Conservation (phyloP, 2,888 invertebrate genomes). For the Drosophila ustulata region DNA sequence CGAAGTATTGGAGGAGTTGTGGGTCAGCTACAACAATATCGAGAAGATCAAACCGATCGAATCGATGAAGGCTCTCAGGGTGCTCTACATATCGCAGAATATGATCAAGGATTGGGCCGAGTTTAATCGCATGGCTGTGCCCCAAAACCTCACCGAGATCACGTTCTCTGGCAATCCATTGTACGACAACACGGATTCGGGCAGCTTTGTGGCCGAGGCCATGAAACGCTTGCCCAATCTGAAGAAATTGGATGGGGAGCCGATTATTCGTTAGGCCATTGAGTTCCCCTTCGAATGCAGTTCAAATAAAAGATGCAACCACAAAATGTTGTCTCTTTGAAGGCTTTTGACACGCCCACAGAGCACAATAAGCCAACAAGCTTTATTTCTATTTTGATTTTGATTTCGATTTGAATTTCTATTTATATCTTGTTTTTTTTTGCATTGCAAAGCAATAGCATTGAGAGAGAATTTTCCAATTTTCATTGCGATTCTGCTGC, state of each 20-base stretch:
- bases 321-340: constrained; percentile 13
- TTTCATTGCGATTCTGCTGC: constrained; percentile 75
- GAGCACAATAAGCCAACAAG: constrained; percentile 24
- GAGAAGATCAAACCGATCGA: constrained; percentile 96
- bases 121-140: constrained; percentile 91
- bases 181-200: constrained; percentile 90
- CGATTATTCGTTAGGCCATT: constrained; percentile 59
- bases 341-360: constrained; percentile 16
- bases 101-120: constrained; percentile 95
- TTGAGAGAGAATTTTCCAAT: constrained; percentile 61
- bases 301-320: constrained; percentile 44
- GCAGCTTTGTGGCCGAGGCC: constrained; percentile 90
- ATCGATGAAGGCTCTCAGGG: constrained; percentile 91
- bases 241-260: constrained; percentile 92
- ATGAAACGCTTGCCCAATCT: constrained; percentile 90
- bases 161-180: constrained; percentile 93
- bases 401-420: constrained; percentile 45
- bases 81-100: constrained; percentile 94
- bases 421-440: constrained; percentile 35
- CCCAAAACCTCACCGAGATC: constrained; percentile 91
- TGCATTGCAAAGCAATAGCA: constrained; percentile 42
- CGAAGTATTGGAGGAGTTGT: constrained; percentile 95
- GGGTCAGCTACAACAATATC: constrained; percentile 97
- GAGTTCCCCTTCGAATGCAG: constrained; percentile 15
- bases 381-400: constrained; percentile 18